A percentile compares a stretch with the other conserved stretches of the same genome.
These are phyloP conservation scores for Sterrhoptilus dennistouni DNA, from an alignment of 2,113 vertebrate genomes.

Conservation along the genomic window DNA sequence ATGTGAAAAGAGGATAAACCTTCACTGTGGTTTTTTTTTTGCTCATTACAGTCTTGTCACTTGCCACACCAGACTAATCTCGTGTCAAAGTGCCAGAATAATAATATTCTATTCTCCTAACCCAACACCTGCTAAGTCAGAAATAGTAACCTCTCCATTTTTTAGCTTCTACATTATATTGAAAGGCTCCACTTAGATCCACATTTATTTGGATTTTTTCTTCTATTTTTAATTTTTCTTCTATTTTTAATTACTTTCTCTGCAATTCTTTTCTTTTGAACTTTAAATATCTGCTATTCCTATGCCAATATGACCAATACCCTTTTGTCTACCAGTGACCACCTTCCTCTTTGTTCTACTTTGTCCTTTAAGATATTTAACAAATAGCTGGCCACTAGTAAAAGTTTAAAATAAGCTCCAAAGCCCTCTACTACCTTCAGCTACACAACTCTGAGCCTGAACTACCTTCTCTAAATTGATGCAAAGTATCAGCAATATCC, in stretches of 20 bases:
- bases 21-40: rapidly evolving
- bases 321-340: not conserved
- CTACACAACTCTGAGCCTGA: not conserved
- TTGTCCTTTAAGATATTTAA: not conserved
- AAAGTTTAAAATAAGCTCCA: not conserved
- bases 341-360: not conserved
- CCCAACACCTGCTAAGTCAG: not conserved
- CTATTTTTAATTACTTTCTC: not conserved
- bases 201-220: not conserved
- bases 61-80: not conserved
- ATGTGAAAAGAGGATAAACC: not conserved
- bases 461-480: not conserved
- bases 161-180: not conserved
- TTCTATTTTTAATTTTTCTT: not conserved
- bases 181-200: not conserved
- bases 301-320: not conserved
- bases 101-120: not conserved
- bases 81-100: not conserved
- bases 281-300: not conserved
- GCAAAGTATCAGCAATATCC: not conserved
- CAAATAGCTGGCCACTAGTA: not conserved
- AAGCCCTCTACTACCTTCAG: not conserved
- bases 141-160: not conserved
- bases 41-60: not conserved
- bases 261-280: not conserved